Percentiles rank a stretch among this genome's conserved stretches.
Conservation (phyloP, 2,797 vertebrate genomes). For the Urosaurus nigricauda region DNA sequence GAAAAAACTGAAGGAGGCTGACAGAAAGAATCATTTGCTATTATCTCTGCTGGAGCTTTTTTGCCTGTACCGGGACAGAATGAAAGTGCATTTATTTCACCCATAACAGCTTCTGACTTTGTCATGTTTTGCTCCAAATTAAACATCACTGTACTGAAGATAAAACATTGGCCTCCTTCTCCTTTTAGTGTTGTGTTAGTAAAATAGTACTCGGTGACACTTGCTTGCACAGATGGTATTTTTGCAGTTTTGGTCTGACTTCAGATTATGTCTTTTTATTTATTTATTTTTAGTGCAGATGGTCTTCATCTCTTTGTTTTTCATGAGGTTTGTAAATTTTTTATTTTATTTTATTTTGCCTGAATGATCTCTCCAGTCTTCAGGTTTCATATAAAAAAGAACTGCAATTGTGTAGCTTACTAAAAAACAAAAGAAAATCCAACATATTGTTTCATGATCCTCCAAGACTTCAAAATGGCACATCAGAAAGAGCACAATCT, state of each 20-base stretch:
- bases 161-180: background rate
- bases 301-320: constrained; percentile 14
- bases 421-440: background rate
- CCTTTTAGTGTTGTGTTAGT: background rate
- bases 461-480: background rate
- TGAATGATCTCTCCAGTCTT: background rate
- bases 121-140: background rate
- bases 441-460: background rate
- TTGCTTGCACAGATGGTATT: constrained; percentile 4
- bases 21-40: background rate
- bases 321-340: background rate
- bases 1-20: too few relatives aligned
- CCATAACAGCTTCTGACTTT: constrained; percentile 21
- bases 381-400: background rate
- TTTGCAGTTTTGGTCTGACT: constrained; percentile 6
- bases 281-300: background rate
- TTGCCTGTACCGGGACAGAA: background rate
- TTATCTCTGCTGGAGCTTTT: background rate
- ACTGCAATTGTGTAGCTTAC: background rate
- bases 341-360: background rate
- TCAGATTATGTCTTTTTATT: background rate
- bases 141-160: background rate
- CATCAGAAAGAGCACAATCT: background rate
- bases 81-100: background rate
- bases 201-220: background rate